Conservation (phyloP, 2,113 vertebrate genomes). For the Barnardius zonarius region DNA sequence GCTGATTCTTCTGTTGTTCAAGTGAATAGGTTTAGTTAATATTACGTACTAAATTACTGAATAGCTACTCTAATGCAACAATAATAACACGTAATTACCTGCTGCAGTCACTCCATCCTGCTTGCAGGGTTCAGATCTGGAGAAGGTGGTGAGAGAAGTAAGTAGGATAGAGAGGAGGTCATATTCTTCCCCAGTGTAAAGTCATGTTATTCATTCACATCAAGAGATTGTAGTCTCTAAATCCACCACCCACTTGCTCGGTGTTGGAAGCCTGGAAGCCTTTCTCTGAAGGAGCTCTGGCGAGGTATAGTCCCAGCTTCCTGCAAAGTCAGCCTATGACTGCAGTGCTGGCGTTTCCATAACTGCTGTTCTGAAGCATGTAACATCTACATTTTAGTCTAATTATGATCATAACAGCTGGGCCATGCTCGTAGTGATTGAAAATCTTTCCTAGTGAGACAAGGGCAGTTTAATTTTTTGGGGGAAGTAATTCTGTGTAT, state of each 20-base stretch:
- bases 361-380: background rate
- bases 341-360: background rate
- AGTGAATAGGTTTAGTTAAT: conserved; percentile 67
- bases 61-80: conserved; percentile 17
- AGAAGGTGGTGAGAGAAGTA: background rate
- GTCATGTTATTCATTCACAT: background rate
- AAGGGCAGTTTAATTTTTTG: background rate
- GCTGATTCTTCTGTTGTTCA: conserved; percentile 63
- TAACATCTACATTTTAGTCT: background rate
- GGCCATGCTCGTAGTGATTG: background rate
- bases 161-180: background rate
- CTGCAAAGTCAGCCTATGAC: background rate
- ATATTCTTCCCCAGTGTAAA: background rate
- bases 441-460: background rate
- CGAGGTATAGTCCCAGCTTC: background rate
- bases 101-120: conserved; percentile 1
- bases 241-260: background rate
- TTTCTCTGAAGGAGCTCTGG: background rate
- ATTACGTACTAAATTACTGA: conserved; percentile 49
- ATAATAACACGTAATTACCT: conserved; percentile 49
- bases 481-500: background rate
- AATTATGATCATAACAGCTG: background rate
- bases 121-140: background rate
- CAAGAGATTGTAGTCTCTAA: background rate
- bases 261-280: background rate